phyloP scores from a whole-genome alignment of 2,797 vertebrate genomes.

The Epinephelus malabaricus region DNA sequence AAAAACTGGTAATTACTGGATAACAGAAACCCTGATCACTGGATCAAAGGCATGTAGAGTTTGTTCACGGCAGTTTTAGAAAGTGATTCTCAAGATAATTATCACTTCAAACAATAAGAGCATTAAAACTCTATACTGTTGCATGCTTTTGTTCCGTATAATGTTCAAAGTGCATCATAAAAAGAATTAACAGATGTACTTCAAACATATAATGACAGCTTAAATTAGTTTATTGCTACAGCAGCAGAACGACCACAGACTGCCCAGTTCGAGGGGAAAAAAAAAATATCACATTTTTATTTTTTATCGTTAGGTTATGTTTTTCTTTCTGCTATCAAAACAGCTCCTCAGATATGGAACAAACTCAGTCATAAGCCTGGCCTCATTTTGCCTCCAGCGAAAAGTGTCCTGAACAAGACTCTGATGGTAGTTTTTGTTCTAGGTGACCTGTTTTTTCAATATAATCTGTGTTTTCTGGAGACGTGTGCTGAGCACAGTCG shows the following conservation, averaged over 20 bases:
- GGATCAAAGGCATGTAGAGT: too few species aligned
- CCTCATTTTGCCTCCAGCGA: conserved; percentile 21
- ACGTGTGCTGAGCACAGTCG: conserved; percentile 8
- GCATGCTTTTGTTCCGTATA: not conserved
- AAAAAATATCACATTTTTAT: too few species aligned
- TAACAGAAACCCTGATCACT: too few species aligned
- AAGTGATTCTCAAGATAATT: too few species aligned
- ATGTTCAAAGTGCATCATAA: not conserved
- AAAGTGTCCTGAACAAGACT: conserved; percentile 26
- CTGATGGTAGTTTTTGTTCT: conserved; percentile 28
- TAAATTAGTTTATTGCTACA: not conserved
- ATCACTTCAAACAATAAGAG: not conserved
- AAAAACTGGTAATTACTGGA: too few species aligned
- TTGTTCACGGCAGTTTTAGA: too few species aligned
- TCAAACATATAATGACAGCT: not conserved
- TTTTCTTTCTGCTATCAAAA: not conserved
- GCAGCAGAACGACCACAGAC: not conserved
- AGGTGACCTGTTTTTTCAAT: conserved; percentile 43
- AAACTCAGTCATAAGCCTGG: conserved; percentile 14
- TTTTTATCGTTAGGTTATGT: not conserved
- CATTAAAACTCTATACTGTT: not conserved
- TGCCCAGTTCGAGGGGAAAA: not conserved
- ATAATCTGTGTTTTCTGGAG: conserved; percentile 26
- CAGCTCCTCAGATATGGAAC: conserved; percentile 20
- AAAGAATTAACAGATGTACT: not conserved